Percentiles rank a stretch among this genome's conserved stretches.
These are phyloP conservation scores for Nomada ferruginata DNA, from an alignment of 2,888 invertebrate genomes.

Conservation along the genomic window DNA sequence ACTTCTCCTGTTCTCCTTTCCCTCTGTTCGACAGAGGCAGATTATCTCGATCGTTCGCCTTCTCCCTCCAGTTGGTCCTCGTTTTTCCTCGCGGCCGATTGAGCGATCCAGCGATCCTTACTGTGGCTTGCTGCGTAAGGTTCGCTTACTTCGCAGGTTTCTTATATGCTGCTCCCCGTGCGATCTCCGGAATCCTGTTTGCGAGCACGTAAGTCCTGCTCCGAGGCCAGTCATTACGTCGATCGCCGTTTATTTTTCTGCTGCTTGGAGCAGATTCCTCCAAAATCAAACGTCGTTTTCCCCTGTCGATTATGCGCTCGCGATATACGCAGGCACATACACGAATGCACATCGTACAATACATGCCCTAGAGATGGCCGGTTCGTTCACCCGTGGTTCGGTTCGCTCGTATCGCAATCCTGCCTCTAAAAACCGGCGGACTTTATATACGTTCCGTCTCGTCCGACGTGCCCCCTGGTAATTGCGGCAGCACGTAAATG, in stretches of 20 bases:
- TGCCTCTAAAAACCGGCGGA: not conserved
- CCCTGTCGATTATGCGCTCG: too few relatives aligned
- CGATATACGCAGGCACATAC: too few relatives aligned
- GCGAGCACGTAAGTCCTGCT: constrained; percentile 11
- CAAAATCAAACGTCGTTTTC: constrained; percentile 3
- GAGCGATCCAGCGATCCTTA: constrained; percentile 35
- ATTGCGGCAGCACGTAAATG: constrained; percentile 54
- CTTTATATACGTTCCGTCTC: constrained; percentile 9
- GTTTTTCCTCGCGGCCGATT: constrained; percentile 39
- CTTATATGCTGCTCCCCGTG: not conserved
- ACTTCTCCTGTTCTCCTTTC: not conserved
- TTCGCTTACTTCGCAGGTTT: constrained; percentile 22
- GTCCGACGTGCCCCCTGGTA: constrained; percentile 27
- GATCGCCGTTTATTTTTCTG: constrained; percentile 1
- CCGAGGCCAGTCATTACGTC: not conserved
- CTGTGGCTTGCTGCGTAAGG: constrained; percentile 27
- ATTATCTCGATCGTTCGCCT: constrained; percentile 28
- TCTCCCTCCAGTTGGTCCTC: not conserved
- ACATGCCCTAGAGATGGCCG: too few relatives aligned
- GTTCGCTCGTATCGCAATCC: not conserved
- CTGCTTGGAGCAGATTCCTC: not conserved
- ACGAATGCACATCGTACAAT: too few relatives aligned
- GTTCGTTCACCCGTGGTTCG: constrained; percentile 22
- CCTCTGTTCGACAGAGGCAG: not conserved
- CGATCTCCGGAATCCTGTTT: constrained; percentile 5